Base-by-base conservation (phyloP, 2,797 vertebrate species). In the Phylloscopus collybita region DNA sequence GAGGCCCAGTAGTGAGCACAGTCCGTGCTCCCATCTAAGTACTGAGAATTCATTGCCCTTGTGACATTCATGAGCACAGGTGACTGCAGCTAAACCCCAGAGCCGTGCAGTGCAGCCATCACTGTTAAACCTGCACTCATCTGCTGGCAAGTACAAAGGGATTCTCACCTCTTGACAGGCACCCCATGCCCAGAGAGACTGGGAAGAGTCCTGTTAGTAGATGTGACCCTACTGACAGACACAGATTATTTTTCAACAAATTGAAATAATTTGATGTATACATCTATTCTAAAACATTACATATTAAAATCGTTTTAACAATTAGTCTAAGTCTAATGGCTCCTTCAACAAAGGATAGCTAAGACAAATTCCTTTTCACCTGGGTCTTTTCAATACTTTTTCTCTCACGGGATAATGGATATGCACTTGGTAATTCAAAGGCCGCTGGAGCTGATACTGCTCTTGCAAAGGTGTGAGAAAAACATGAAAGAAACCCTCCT, bases 31-130 rank as follows among this genome's bases (percentile, higher is more conserved):
- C 45, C 38, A 8, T 21, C 61, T 51, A 67, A 83, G 62, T 13
- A 40, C 25, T n/a, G 66, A 71, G 90, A 78, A 60, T 36, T 21
- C 21, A 2, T 27, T n/a, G 51, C 8, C 26, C 15, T 64, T 57
- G 45, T 44, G 38, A 47, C 1, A 2, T 47, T 13, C 11, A 1
- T 3, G 36, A 66, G 32, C 64, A 29, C 2, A 53, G 5, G 13
- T 21, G 51, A 27, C 23, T 65, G 34, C 32, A 50, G 18, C 13
- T 27, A 42, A 78, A 62, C 5, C 47, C 40, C 53, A 45, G 13
- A 0, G 1, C 38, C 27, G 32, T 17, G 38, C 36, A 76, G 47
- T 1, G 1, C n/a, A 76, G 32, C 11, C 59, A 49, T 2, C 34
- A 1, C n/a, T 36, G n/a, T 32, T 67, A 57, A 60, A 86, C 17